phyloP scores from a whole-genome alignment of 2,113 vertebrate genomes.

The Pyxicephalus adspersus region DNA sequence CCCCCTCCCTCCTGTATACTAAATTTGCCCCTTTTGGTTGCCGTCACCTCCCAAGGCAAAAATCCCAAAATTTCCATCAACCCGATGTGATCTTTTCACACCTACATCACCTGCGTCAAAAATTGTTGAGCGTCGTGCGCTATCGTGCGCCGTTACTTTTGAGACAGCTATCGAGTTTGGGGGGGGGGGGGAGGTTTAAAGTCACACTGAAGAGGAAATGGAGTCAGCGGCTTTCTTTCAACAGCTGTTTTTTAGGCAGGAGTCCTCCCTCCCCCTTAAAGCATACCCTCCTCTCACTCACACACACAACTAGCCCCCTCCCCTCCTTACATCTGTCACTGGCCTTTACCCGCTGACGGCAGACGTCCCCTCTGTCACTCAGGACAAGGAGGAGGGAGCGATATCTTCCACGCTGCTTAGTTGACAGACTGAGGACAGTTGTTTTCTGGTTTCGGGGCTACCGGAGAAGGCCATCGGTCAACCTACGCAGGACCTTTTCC shows the following conservation, averaged over 20 bases:
- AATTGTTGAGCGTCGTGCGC: no score
- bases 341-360: conserved; percentile 58
- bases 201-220: conserved; percentile 19
- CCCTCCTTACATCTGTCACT: conserved; percentile 62
- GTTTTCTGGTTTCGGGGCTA: conserved; percentile 13
- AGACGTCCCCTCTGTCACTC: conserved; percentile 43
- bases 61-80: no score
- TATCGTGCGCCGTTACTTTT: neutral
- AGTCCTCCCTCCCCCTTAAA: neutral
- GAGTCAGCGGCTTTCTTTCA: conserved; percentile 33
- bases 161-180: neutral
- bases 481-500: neutral
- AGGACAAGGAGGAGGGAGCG: conserved; percentile 35
- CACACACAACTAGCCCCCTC: conserved; percentile 62
- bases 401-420: conserved; percentile 49
- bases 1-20: no score
- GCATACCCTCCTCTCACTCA: conserved; percentile 60
- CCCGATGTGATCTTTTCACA: no score
- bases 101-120: no score
- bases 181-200: conserved; percentile 8
- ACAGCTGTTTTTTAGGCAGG: conserved; percentile 53
- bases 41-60: no score
- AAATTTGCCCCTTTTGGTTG: no score
- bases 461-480: neutral
- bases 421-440: conserved; percentile 55